Percentiles rank a stretch among this genome's conserved stretches.
Conservation (phyloP, 2,113 vertebrate species). For the Daubentonia madagascariensis region DNA sequence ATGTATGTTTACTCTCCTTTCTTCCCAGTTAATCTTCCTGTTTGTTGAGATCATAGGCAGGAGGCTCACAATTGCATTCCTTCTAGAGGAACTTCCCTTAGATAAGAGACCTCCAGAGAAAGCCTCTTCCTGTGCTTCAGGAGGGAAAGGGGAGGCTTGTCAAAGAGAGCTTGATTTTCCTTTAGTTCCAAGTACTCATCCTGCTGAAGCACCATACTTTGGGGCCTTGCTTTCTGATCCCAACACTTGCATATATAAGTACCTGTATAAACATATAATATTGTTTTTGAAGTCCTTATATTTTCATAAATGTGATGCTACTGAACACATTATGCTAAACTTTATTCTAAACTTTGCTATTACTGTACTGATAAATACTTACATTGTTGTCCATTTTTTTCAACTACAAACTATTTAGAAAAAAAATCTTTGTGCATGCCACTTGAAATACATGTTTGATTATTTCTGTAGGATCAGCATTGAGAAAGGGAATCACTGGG, state of each 20-base stretch:
- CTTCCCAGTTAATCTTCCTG: neutral
- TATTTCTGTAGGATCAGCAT: neutral
- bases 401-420: neutral
- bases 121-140: neutral
- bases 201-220: neutral
- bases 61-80: neutral
- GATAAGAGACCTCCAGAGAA: neutral
- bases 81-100: neutral
- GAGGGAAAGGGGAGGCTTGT: neutral
- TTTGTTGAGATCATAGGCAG: neutral
- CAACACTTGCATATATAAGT: neutral
- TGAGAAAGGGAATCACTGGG: neutral
- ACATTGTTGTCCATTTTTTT: neutral
- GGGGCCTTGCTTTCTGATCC: neutral
- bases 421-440: neutral
- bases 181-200: neutral
- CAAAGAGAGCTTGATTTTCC: neutral
- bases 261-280: neutral
- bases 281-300: neutral
- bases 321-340: neutral
- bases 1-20: neutral
- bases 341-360: neutral
- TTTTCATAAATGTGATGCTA: neutral
- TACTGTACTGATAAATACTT: neutral
- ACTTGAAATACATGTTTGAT: neutral